Conservation (phyloP, 1,140 invertebrate species). For the Drosophila auraria region DNA sequence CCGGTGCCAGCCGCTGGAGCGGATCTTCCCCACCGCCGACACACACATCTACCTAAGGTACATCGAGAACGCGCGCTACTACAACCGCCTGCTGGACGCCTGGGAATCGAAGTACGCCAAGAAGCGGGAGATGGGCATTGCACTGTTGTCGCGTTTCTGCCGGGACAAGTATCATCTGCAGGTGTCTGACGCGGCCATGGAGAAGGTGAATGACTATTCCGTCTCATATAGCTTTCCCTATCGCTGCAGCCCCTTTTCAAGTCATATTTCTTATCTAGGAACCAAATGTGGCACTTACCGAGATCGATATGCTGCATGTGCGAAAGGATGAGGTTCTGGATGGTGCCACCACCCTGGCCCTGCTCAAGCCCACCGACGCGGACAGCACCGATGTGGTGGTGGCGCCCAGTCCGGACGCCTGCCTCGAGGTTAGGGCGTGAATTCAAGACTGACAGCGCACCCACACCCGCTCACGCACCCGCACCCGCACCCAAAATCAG, state of each 20-base stretch:
- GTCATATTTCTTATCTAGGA: slow-evolving; percentile 53
- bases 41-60: slow-evolving; percentile 93
- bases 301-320: slow-evolving; percentile 81
- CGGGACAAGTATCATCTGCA: slow-evolving; percentile 90
- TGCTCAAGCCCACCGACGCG: slow-evolving; percentile 33
- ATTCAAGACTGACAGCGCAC: slow-evolving; percentile 24
- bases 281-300: slow-evolving; percentile 76
- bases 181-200: slow-evolving; percentile 86
- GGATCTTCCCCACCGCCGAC: slow-evolving; percentile 94
- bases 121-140: slow-evolving; percentile 88
- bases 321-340: slow-evolving; percentile 71
- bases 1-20: slow-evolving; percentile 89
- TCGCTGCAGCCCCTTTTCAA: slow-evolving; percentile 5
- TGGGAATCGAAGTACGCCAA: slow-evolving; percentile 93
- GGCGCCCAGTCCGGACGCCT: slow-evolving; percentile 24
- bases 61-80: slow-evolving; percentile 95
- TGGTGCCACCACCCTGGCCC: slow-evolving; percentile 39
- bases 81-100: slow-evolving; percentile 96
- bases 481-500: not conserved
- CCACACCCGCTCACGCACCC: not conserved
- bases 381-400: slow-evolving; percentile 25
- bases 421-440: slow-evolving; percentile 35
- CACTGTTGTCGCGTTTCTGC: slow-evolving; percentile 89
- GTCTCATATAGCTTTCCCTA: not conserved
- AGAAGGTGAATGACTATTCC: slow-evolving; percentile 60